These are phyloP conservation scores for Folsomia candida DNA, from an alignment of 2,888 invertebrate species.

Conservation along the genomic window DNA sequence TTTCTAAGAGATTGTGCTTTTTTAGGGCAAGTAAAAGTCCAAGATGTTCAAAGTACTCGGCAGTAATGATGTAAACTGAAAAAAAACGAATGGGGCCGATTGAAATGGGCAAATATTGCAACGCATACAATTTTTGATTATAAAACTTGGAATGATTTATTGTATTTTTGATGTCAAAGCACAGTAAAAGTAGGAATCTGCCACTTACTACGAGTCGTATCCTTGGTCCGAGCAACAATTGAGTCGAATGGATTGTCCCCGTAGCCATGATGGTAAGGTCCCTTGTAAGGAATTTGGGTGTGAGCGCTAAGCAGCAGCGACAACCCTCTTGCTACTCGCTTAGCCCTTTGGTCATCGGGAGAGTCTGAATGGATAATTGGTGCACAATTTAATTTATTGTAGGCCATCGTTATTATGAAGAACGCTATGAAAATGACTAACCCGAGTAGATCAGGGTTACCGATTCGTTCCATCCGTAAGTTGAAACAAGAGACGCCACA, in stretches of 20 bases:
- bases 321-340: constrained; percentile 45
- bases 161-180: no score
- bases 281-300: constrained; percentile 59
- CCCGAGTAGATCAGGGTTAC: constrained; percentile 44
- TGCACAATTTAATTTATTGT: no score
- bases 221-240: constrained; percentile 76
- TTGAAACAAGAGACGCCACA: constrained; percentile 77
- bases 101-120: no score
- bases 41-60: constrained; percentile 85
- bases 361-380: no score
- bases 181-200: neutral
- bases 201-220: constrained; percentile 83
- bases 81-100: no score
- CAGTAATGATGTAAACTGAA: constrained; percentile 88
- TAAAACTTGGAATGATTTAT: no score
- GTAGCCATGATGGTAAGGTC: constrained; percentile 77
- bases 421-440: no score
- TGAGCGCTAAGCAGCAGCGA: constrained; percentile 44
- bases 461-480: constrained; percentile 76
- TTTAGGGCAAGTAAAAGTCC: constrained; percentile 86
- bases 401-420: no score
- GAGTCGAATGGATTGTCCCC: constrained; percentile 80
- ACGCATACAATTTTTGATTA: no score
- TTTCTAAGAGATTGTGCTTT: constrained; percentile 73
- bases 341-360: constrained; percentile 45